Evolutionary conservation across 2,797 vertebrate genomes (phyloP), one percentile per base, ranked within the genome.

Genomic region (Hoplostethus atlanticus): DNA sequence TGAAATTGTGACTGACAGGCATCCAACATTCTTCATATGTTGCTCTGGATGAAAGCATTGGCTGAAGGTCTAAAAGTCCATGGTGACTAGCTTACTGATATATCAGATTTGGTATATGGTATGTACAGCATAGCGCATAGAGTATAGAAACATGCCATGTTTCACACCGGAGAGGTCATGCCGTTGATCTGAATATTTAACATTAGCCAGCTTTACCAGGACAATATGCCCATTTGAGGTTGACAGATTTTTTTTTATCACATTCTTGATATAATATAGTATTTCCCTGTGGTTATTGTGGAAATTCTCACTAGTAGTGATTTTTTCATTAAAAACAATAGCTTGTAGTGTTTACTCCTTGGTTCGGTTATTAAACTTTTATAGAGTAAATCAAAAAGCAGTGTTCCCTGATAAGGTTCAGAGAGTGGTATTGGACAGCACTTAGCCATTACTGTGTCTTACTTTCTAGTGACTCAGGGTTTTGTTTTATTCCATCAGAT

Each of bases 241-340:
- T 61, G 25, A 6, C 21, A 16, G 5, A 17, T 12, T 46, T 10
- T 46, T 46, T 2, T 15, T n/a, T 13, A 30, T 59, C 21, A 17
- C 12, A 54, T 6, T 51, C 3, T 31, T 62, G 12, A 48, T 62
- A 11, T 17, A 36, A 10, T 0, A 28, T 36, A 2, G 46, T 21
- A 12, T 7, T 28, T 57, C 21, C 11, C 17, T 3, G 31, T 53
- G 34, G 48, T 53, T 28, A 38, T 42, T 7, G n/a, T 47, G 11
- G 34, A 36, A 25, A 47, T 4, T 47, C 30, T 59, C 36, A 11
- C 15, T 57, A 16, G 34, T 57, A 57, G 16, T 57, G 3, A 57
- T 21, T 48, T 56, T 57, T 51, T 38, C 55, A 50, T 68, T 25
- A 51, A 50, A 58, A 31, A n/a, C 28, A 34, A 58, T 28, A 9